These are phyloP conservation scores for Furcula furcula DNA, from an alignment of 2,888 invertebrate genomes.

Conservation along the genomic window DNA sequence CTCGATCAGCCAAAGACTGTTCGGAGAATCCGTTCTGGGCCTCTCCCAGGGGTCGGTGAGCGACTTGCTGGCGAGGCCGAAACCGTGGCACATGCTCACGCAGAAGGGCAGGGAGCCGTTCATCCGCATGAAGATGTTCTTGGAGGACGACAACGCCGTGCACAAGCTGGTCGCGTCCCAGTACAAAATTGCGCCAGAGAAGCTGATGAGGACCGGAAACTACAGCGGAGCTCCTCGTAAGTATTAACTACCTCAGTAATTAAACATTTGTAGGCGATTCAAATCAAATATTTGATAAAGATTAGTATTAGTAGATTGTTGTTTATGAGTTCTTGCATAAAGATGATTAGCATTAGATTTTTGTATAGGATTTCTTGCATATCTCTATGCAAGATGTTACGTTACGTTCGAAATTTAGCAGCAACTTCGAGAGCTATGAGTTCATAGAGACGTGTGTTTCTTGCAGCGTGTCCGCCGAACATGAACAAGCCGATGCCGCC, in stretches of 20 bases:
- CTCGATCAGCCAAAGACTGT: slow-evolving; percentile 98
- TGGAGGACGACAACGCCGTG: slow-evolving; percentile 97
- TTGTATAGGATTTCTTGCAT: too few relatives aligned
- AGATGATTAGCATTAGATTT: too few relatives aligned
- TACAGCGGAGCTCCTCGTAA: slow-evolving; percentile 92
- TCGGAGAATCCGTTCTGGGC: slow-evolving; percentile 98
- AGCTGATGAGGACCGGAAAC: slow-evolving; percentile 97
- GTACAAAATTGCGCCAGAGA: slow-evolving; percentile 98
- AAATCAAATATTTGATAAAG: too few relatives aligned
- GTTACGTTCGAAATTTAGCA: too few relatives aligned
- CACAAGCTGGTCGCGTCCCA: slow-evolving; percentile 98
- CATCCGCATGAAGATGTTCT: slow-evolving; percentile 98
- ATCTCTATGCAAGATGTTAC: too few relatives aligned
- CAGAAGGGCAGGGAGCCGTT: slow-evolving; percentile 98
- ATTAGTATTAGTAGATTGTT: too few relatives aligned
- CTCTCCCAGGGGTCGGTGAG: slow-evolving; percentile 98
- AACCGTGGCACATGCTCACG: slow-evolving; percentile 99
- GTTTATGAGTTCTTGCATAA: too few relatives aligned
- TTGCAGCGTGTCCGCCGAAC: slow-evolving; percentile 84
- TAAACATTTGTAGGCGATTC: too few relatives aligned
- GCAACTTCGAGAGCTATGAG: too few relatives aligned
- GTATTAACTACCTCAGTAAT: slow-evolving; percentile 72
- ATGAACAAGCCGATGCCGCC: slow-evolving; percentile 89
- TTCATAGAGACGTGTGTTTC: too few relatives aligned
- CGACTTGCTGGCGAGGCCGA: slow-evolving; percentile 97